Base-by-base conservation (phyloP, 2,113 vertebrate species). In the Rhizomys pruinosus region DNA sequence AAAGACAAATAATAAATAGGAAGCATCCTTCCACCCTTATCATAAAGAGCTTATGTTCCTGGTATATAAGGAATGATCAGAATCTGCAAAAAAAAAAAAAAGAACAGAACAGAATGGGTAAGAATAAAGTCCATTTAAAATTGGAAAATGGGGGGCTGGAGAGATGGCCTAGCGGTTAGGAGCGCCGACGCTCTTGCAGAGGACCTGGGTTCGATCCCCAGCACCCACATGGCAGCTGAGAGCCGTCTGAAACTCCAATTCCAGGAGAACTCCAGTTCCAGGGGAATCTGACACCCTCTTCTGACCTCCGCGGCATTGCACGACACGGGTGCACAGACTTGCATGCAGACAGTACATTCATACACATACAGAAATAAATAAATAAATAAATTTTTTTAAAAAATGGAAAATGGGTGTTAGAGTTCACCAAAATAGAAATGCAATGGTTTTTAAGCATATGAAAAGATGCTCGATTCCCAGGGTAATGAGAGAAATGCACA, bases 41-140 rank as follows among this genome's bases (percentile, higher is more conserved):
- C 72, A 81, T 76, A 84, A 94, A 92, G 73, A 90, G 15, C 27
- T 85, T 92, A 89, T 63, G 68, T 80, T 92, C 22, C 37, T 64
- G 89, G 78, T 86, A 85, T 27, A 47, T 72, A 96, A 92, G 79
- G 29, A 89, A 87, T 57, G 66, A 93, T 87, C 74, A 80, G 44
- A 89, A 89, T 94, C 71, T 76, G 0, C 44, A 91, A 76, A 34
- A 66, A 95, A 96, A 93, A 96, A 37, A 81, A 80, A 91, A 76
- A 34, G 61, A 95, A 96, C 92, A 96, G 42, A 81, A 80, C 79
- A 86, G 37, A 92, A 69, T 69, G 32, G n/a, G 16, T 90, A 78
- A 84, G 57, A 96, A 79, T 74, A 90, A 89, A 64, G 32, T 82
- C 55, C 78, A 90, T 63, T 78, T 64, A 77, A 90, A 95, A 96